phyloP scores from a whole-genome alignment of 2,888 invertebrate species.

The Leucophora obtusa region DNA sequence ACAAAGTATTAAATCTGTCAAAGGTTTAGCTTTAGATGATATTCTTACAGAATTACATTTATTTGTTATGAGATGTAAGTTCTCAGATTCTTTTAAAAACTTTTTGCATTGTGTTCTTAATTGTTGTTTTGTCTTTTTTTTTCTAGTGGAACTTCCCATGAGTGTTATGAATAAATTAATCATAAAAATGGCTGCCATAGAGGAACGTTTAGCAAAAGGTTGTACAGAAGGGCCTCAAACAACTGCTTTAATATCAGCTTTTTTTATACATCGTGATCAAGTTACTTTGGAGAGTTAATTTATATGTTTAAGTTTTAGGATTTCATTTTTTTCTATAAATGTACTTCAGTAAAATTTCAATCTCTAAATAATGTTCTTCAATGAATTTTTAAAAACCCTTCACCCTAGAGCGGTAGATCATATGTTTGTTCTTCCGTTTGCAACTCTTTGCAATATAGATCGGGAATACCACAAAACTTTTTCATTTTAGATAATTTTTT shows the following conservation, averaged over 20 bases:
- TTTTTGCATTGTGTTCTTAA: neutral
- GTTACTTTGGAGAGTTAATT: constrained; percentile 74
- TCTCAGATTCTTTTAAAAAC: neutral
- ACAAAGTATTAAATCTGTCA: constrained; percentile 89
- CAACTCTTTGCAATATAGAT: too few species aligned
- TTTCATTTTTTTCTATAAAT: constrained; percentile 7
- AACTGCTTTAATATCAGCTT: constrained; percentile 92
- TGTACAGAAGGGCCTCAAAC: constrained; percentile 95
- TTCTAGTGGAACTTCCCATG: constrained; percentile 92
- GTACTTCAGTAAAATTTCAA: neutral
- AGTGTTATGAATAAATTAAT: constrained; percentile 87
- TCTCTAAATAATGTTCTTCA: too few species aligned
- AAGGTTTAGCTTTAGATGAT: constrained; percentile 95
- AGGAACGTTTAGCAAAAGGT: constrained; percentile 90
- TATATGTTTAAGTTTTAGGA: constrained; percentile 6
- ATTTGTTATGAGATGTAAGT: constrained; percentile 91
- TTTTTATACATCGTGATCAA: constrained; percentile 86
- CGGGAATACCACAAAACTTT: too few species aligned
- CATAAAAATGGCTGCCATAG: constrained; percentile 93
- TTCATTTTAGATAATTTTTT: too few species aligned
- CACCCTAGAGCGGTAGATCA: too few species aligned
- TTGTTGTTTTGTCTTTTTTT: constrained; percentile 6
- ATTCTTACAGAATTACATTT: constrained; percentile 94
- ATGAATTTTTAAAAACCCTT: too few species aligned
- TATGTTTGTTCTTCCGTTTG: too few species aligned